These are phyloP conservation scores for Sphaerodactylus townsendi DNA, from an alignment of 2,113 vertebrate genomes.

Conservation along the genomic window DNA sequence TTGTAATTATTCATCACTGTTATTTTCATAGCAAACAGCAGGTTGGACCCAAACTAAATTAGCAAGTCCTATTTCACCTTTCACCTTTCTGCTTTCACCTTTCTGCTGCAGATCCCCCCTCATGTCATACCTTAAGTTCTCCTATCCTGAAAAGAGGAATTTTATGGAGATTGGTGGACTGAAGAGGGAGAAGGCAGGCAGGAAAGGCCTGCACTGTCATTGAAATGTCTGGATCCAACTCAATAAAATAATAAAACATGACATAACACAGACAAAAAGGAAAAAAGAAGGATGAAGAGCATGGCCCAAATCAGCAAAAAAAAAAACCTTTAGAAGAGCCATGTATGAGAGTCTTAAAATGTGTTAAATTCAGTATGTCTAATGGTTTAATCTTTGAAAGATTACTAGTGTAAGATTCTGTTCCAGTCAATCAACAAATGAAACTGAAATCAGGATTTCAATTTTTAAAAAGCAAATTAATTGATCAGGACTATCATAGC, in stretches of 20 bases:
- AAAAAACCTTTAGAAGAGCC: not conserved
- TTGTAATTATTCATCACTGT: not conserved
- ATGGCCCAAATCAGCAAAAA: not conserved
- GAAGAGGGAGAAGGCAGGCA: too few relatives aligned
- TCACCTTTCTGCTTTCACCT: too few relatives aligned
- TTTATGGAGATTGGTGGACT: too few relatives aligned
- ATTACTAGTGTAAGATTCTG: too few relatives aligned
- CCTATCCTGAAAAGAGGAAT: too few relatives aligned
- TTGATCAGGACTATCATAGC: too few relatives aligned
- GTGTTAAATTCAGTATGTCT: not conserved
- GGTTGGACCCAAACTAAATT: not conserved
- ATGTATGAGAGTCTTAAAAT: not conserved
- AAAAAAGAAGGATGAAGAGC: not conserved
- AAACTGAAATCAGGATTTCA: too few relatives aligned
- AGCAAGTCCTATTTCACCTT: too few relatives aligned
- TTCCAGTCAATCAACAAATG: too few relatives aligned
- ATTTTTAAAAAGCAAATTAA: too few relatives aligned
- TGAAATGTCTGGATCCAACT: not conserved
- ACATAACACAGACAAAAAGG: not conserved
- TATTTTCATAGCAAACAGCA: fast-evolving
- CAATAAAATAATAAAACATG: not conserved
- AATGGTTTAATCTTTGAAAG: not conserved
- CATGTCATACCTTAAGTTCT: too few relatives aligned
- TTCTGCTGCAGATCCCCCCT: too few relatives aligned
- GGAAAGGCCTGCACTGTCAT: not conserved